Evolutionary conservation across 2,113 vertebrate genomes (phyloP).

Genomic region (Megaceryle maxima): DNA sequence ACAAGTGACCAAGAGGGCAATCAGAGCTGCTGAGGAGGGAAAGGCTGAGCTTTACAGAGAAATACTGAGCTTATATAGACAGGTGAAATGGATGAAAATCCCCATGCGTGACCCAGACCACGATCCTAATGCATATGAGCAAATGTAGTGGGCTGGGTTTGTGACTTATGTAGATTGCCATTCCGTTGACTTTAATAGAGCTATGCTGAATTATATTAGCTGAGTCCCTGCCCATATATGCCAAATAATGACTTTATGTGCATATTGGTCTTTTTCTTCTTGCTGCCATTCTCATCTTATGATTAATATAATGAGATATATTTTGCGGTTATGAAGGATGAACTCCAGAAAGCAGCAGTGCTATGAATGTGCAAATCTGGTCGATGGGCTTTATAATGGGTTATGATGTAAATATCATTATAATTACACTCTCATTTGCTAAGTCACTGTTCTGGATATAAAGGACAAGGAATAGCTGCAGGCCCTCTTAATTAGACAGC

Average conservation of each 20-base stretch:
- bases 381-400: slow-evolving; percentile 23
- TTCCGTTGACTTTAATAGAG: neutral
- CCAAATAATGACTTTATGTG: neutral
- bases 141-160: neutral
- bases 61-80: neutral
- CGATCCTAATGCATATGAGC: rapidly evolving
- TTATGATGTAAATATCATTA: slow-evolving; percentile 59
- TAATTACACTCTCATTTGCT: slow-evolving; percentile 56
- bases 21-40: neutral
- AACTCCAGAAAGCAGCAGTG: neutral
- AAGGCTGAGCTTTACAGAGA: neutral
- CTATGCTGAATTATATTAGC: neutral
- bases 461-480: slow-evolving; percentile 48
- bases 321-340: neutral
- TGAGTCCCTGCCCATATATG: neutral
- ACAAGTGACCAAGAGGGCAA: neutral
- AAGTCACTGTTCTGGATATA: slow-evolving; percentile 50
- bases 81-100: neutral
- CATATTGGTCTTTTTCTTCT: neutral
- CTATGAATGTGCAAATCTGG: slow-evolving; percentile 24
- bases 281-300: neutral
- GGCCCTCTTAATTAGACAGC: slow-evolving; percentile 48
- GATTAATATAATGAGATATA: neutral
- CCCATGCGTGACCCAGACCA: neutral
- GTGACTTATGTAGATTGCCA: neutral